Conservation (phyloP, 1,140 invertebrate species). For the Apocrypta bakeri region DNA sequence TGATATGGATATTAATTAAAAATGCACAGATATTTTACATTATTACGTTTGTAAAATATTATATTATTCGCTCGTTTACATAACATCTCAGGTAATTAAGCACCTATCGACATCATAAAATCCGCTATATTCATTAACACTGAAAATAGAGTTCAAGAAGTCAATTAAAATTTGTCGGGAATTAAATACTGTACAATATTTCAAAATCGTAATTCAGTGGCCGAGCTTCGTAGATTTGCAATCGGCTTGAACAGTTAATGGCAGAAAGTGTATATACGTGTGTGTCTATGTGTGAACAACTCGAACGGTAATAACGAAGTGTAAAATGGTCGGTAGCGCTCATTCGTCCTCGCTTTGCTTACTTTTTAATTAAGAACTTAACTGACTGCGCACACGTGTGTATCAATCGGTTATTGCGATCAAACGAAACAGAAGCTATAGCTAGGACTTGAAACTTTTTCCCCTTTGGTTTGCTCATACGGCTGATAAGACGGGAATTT, state of each 20-base stretch:
- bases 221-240: slow-evolving; percentile 13
- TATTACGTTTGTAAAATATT: too few species aligned
- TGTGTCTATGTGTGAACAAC: not conserved
- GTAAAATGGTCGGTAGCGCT: slow-evolving; percentile 16
- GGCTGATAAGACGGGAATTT: slow-evolving; percentile 19
- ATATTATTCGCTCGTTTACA: too few species aligned
- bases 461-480: not conserved
- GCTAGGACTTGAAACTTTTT: not conserved
- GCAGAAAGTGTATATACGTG: not conserved
- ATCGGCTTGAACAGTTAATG: slow-evolving; percentile 27
- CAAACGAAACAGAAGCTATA: not conserved
- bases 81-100: too few species aligned
- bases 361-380: slow-evolving; percentile 43
- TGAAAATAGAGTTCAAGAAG: too few species aligned
- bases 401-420: slow-evolving; percentile 10
- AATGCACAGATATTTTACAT: too few species aligned
- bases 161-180: too few species aligned
- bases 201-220: not conserved
- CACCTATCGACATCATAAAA: too few species aligned
- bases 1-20: too few species aligned
- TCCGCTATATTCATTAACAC: not conserved
- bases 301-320: slow-evolving; percentile 32
- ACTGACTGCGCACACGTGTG: not conserved
- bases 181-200: not conserved
- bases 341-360: slow-evolving; percentile 28